These are phyloP conservation scores for Ctenosaura bakeri DNA, from an alignment of 2,797 vertebrate species.

Conservation along the genomic window DNA sequence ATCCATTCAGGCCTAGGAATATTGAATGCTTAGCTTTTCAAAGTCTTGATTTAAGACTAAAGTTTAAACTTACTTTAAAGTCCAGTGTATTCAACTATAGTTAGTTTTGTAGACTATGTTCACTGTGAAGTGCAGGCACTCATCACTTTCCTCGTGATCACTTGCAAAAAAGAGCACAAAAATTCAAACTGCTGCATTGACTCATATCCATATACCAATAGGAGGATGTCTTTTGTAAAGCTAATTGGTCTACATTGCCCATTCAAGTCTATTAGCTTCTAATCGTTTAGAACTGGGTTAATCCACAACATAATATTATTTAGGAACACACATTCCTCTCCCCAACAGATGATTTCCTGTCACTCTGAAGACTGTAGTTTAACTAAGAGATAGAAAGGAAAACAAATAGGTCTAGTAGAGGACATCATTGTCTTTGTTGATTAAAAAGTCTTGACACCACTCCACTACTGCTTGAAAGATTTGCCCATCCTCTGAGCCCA, in stretches of 20 bases:
- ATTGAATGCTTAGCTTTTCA: no score
- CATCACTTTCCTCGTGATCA: no score
- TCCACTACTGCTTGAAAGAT: neutral
- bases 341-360: neutral
- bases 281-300: neutral
- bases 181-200: no score
- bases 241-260: neutral
- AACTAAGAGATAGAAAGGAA: neutral
- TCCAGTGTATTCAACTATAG: no score
- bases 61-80: no score
- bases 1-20: no score
- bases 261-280: neutral
- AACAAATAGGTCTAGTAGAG: neutral
- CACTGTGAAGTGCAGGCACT: no score
- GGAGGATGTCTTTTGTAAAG: neutral
- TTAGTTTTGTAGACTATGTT: no score
- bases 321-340: neutral
- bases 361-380: neutral
- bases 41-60: no score
- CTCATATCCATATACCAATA: neutral
- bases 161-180: no score
- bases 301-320: neutral
- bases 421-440: neutral
- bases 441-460: neutral
- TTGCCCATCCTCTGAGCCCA: neutral